Base-by-base conservation (phyloP, 2,888 invertebrate species). In the Carterocephalus palaemon region DNA sequence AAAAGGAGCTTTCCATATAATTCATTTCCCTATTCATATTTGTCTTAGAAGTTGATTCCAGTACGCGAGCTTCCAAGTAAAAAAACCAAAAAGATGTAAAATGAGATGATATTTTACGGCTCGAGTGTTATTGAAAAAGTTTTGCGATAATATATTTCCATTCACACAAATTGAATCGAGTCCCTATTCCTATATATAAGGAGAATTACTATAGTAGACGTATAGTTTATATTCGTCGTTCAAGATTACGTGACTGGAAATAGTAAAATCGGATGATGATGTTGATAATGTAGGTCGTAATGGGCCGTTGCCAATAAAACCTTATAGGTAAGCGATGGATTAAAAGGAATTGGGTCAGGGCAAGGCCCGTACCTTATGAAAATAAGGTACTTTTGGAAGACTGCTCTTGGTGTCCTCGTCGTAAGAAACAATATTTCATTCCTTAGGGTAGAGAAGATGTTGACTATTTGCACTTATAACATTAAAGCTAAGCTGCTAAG, bases 281-380 rank as follows among this genome's bases (percentile, higher is more conserved):
- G 82, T 84, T 86, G 85, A 86, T 86, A 85, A 86, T 85, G 79
- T 83, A 81, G 80, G 83, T 80, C 79, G 82, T 84, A 82, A 86
- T 84, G 78, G 84, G 82, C 81, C 79, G 79, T 80, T 78, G 80
- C 79, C 81, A 85, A 85, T 85, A 85, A 85, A 84, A 85, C 81
- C 82, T 85, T 85, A 84, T 85, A 86, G 84, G 86, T 83, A 85
- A 85, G 79, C 81, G 79, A 83, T 85, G 84, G 84, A 85, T 84
- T 84, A 82, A 76, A 83, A 79, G 74, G 73, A 85, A 84, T 67
- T 83, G 61, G 85, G 83, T 84, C 83, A 85, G 75, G 80, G 81
- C 71, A 76, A 70, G 76, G 75, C 78, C 67, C 71, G 62, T 73
- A 63, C 70, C 72, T 82, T 80, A 80, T 74, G 71, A 78, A 81